Conservation (phyloP, 2,888 invertebrate species). For the Caenorhabditis virilis region DNA sequence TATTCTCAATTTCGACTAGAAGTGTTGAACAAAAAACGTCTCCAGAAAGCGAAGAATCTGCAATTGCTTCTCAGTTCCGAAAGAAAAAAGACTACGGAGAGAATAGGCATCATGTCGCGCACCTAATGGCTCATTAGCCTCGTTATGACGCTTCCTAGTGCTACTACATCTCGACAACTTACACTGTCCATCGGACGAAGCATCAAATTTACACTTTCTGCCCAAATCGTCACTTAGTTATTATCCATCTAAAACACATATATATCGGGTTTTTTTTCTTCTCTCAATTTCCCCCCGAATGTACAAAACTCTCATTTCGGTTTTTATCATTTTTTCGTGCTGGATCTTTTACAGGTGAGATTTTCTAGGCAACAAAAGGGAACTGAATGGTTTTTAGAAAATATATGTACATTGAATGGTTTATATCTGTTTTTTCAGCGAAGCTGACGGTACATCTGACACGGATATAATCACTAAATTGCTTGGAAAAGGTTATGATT, state of each 20-base stretch:
- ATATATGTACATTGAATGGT: too few species aligned
- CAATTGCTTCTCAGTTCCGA: too few species aligned
- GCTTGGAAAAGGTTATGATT: slow-evolving; percentile 64
- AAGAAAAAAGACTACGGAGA: too few species aligned
- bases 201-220: slow-evolving; percentile 29
- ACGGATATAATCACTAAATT: slow-evolving; percentile 65
- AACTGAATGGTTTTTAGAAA: too few species aligned
- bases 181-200: slow-evolving; percentile 13
- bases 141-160: slow-evolving; percentile 30
- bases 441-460: slow-evolving; percentile 55
- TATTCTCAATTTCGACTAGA: too few species aligned
- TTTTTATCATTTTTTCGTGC: neutral
- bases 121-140: slow-evolving; percentile 40
- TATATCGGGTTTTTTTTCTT: neutral
- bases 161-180: slow-evolving; percentile 8
- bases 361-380: too few species aligned
- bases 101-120: slow-evolving; percentile 2
- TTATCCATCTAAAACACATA: neutral
- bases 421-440: slow-evolving; percentile 41
- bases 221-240: neutral
- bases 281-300: neutral
- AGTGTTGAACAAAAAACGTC: too few species aligned
- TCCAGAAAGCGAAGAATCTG: too few species aligned
- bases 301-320: neutral
- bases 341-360: neutral